Evolutionary conservation across 53 echinoderm and acorn worm species (phyloP).

Genomic region (Mesocentrotus franciscanus): DNA sequence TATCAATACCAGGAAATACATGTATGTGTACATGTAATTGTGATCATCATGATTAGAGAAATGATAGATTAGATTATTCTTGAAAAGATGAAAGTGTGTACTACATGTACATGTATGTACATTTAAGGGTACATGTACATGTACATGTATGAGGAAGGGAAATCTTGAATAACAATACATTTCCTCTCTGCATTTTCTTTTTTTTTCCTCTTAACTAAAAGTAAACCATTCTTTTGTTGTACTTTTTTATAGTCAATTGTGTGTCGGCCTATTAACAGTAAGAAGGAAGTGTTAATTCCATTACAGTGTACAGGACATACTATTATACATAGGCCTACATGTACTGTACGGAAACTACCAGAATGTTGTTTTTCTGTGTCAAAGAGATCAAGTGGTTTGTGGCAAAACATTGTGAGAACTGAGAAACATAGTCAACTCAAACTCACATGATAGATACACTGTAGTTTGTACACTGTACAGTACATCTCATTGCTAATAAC

Average conservation of each 20-base stretch:
- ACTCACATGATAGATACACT: not conserved
- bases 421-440: not conserved
- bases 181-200: too few relatives aligned
- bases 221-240: too few relatives aligned
- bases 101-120: not conserved
- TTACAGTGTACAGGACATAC: not conserved
- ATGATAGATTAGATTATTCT: not conserved
- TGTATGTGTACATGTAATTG: too few relatives aligned
- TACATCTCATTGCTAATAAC: too few relatives aligned
- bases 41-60: too few relatives aligned
- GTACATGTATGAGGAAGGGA: not conserved
- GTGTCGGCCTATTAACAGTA: too few relatives aligned
- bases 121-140: not conserved
- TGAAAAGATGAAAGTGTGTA: not conserved
- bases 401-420: not conserved
- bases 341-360: not conserved
- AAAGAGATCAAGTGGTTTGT: not conserved
- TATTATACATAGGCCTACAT: too few relatives aligned
- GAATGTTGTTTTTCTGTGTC: not conserved
- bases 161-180: too few relatives aligned
- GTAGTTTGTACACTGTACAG: too few relatives aligned
- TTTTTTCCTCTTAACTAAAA: too few relatives aligned
- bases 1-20: too few relatives aligned
- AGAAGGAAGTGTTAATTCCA: slow-evolving; percentile 12
- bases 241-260: not conserved